phyloP scores from a whole-genome alignment of 2,797 vertebrate species.

The Yasuhikotakia modesta region DNA sequence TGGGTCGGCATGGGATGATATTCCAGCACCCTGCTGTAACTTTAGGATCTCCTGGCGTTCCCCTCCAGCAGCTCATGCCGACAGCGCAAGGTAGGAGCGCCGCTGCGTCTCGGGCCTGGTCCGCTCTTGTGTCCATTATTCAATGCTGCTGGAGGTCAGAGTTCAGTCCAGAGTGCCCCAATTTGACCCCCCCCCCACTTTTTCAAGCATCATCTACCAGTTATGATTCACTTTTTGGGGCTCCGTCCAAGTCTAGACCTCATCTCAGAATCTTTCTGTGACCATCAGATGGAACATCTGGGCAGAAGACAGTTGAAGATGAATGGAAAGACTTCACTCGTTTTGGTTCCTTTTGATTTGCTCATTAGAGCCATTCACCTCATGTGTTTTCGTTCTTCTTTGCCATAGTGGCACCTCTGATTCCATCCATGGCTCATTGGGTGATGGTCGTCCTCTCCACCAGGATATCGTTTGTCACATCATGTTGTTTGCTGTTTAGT shows the following conservation, averaged over 20 bases:
- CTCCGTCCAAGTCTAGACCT: constrained; percentile 62
- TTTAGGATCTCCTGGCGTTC: constrained; percentile 91
- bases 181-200: constrained; percentile 24
- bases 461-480: constrained; percentile 68
- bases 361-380: constrained; percentile 70
- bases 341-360: constrained; percentile 60
- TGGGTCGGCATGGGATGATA: constrained; percentile 98
- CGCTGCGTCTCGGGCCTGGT: constrained; percentile 71
- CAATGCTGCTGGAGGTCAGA: constrained; percentile 78
- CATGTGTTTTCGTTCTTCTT: constrained; percentile 70
- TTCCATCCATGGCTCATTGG: constrained; percentile 66
- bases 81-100: constrained; percentile 97
- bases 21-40: constrained; percentile 98
- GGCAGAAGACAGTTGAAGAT: constrained; percentile 58
- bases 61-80: constrained; percentile 99
- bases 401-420: constrained; percentile 68
- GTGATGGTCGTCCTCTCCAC: constrained; percentile 63
- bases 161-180: constrained; percentile 39
- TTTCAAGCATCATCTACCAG: constrained; percentile 33
- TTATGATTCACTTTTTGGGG: constrained; percentile 51
- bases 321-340: constrained; percentile 77
- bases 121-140: constrained; percentile 57
- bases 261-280: constrained; percentile 32
- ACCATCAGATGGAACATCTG: constrained; percentile 35
- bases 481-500: constrained; percentile 61